Percentiles rank a stretch among this genome's conserved stretches.
phyloP scores from a whole-genome alignment of 2,113 vertebrate species.

The Eurystomus gularis region DNA sequence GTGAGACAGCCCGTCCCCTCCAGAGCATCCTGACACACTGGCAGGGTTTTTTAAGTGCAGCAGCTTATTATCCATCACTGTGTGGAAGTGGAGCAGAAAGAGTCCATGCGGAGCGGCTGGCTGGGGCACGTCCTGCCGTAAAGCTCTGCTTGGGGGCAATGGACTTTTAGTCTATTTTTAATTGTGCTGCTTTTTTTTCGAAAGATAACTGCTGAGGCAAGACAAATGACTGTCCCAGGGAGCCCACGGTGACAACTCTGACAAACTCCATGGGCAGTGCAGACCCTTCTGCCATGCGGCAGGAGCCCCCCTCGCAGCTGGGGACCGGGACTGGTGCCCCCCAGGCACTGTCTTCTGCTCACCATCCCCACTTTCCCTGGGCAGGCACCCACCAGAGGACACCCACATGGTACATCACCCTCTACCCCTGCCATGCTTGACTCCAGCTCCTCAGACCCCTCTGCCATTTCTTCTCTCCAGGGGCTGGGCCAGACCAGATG shows the following conservation, averaged over 20 bases:
- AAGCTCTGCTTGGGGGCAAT: not conserved
- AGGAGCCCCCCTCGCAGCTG: not conserved
- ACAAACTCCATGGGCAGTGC: not conserved
- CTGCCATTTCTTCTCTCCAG: not conserved
- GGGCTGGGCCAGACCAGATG: rapidly evolving
- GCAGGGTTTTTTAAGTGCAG: not conserved
- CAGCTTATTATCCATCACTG: not conserved
- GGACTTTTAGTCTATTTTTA: not conserved
- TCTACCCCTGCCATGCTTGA: rapidly evolving
- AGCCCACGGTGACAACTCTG: not conserved
- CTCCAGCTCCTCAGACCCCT: not conserved
- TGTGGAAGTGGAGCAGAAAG: not conserved
- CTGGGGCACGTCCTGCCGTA: rapidly evolving
- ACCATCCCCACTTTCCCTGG: not conserved
- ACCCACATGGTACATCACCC: not conserved
- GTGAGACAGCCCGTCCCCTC: not conserved
- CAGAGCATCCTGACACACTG: not conserved
- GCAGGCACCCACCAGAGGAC: rapidly evolving
- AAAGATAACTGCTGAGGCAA: not conserved
- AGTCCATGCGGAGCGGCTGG: not conserved
- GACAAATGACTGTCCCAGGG: rapidly evolving
- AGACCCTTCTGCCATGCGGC: rapidly evolving
- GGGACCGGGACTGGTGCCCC: not conserved
- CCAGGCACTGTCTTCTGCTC: not conserved
- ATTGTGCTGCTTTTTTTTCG: not conserved